These are phyloP conservation scores for Seriola quinqueradiata DNA, from an alignment of 2,113 vertebrate genomes.

Conservation along the genomic window DNA sequence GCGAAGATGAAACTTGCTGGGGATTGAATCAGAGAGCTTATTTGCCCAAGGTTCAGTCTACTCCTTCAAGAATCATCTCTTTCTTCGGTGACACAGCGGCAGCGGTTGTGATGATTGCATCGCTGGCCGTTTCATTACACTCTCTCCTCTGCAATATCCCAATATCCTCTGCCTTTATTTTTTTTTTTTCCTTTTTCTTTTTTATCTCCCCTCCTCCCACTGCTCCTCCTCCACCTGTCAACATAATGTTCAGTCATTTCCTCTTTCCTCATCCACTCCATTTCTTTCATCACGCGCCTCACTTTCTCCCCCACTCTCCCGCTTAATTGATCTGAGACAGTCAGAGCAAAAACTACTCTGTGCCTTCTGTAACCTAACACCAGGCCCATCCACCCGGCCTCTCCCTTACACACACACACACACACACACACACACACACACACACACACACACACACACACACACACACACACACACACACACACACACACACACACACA, in stretches of 20 bases:
- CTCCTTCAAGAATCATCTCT: slow-evolving; percentile 44
- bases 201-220: slow-evolving; percentile 46
- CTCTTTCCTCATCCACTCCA: slow-evolving; percentile 70
- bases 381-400: slow-evolving; percentile 73
- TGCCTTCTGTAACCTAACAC: slow-evolving; percentile 80
- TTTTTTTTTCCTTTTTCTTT: slow-evolving; percentile 23
- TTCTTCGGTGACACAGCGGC: slow-evolving; percentile 49
- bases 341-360: slow-evolving; percentile 70
- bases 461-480: slow-evolving; percentile 18
- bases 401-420: slow-evolving; percentile 59
- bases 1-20: slow-evolving; percentile 10
- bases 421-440: slow-evolving; percentile 40
- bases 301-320: slow-evolving; percentile 51
- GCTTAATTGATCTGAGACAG: slow-evolving; percentile 80
- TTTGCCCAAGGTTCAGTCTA: slow-evolving; percentile 15
- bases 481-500: background rate
- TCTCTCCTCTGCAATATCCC: slow-evolving; percentile 64
- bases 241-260: slow-evolving; percentile 77
- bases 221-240: slow-evolving; percentile 65
- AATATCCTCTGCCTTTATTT: slow-evolving; percentile 57
- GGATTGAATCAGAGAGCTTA: slow-evolving; percentile 26
- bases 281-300: slow-evolving; percentile 55
- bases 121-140: slow-evolving; percentile 65
- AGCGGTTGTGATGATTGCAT: slow-evolving; percentile 44
- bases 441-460: background rate